These are phyloP conservation scores for Malacoctenus gilli DNA, from an alignment of 2,797 vertebrate species.

Conservation along the genomic window DNA sequence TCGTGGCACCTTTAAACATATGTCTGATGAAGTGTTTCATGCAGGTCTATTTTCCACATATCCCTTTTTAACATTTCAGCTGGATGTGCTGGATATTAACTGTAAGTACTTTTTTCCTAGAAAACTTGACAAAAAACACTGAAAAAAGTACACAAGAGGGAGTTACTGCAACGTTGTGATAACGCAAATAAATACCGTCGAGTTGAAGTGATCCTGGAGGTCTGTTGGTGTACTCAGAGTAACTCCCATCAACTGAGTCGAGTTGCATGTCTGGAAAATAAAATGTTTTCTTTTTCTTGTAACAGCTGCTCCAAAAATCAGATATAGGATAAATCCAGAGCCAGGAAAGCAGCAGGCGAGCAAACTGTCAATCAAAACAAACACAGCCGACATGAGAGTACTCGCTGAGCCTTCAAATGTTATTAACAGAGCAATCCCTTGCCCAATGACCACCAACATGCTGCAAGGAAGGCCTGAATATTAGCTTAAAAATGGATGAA, in stretches of 20 bases:
- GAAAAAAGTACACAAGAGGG: too few species aligned
- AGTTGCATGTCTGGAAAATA: neutral
- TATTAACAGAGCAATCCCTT: neutral
- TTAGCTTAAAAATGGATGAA: neutral
- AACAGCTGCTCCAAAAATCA: constrained; percentile 12
- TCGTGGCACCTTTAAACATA: too few species aligned
- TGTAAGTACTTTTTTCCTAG: too few species aligned
- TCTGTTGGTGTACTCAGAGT: neutral
- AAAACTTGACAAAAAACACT: too few species aligned
- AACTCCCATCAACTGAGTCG: neutral
- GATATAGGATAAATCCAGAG: neutral
- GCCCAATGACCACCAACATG: neutral
- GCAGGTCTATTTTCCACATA: too few species aligned
- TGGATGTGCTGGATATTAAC: too few species aligned
- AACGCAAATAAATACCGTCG: too few species aligned
- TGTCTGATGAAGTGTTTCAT: too few species aligned
- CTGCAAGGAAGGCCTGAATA: neutral
- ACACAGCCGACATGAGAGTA: neutral
- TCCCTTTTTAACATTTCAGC: too few species aligned
- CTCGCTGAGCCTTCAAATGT: neutral
- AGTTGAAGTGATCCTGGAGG: neutral
- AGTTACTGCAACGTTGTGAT: too few species aligned
- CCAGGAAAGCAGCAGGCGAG: constrained; percentile 3
- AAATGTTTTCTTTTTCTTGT: neutral
- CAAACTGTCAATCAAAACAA: neutral